Evolutionary conservation across 2,888 invertebrate genomes (phyloP).

Genomic region (Pediacus dermestoides): DNA sequence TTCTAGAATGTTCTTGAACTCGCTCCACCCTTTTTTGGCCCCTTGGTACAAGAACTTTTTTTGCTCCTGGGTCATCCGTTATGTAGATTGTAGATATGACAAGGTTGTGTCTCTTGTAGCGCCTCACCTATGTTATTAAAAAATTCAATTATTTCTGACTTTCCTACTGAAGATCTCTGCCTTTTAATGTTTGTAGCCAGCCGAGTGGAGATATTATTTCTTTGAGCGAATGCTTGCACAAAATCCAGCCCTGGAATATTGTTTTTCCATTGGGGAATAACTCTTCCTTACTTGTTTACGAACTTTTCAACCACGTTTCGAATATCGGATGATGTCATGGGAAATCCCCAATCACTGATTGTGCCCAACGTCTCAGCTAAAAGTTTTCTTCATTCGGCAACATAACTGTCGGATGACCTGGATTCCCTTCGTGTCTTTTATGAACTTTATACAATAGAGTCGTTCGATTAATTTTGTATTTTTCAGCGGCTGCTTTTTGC

Average conservation of each 20-base stretch:
- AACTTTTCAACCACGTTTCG: constrained; percentile 12
- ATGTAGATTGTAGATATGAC: too few relatives aligned
- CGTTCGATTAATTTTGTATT: constrained; percentile 12
- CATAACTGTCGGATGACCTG: constrained; percentile 15
- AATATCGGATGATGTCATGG: constrained; percentile 14
- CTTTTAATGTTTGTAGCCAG: constrained; percentile 16
- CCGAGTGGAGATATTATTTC: constrained; percentile 13
- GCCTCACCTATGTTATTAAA: constrained; percentile 12
- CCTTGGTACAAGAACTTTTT: constrained; percentile 33
- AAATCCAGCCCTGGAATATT: constrained; percentile 16
- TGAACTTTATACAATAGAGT: constrained; percentile 12
- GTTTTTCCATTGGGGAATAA: constrained; percentile 12
- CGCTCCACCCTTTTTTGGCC: constrained; percentile 38
- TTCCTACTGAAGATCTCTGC: constrained; percentile 8
- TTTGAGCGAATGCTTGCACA: constrained; percentile 7
- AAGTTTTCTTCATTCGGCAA: constrained; percentile 15
- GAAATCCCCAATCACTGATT: constrained; percentile 15
- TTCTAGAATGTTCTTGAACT: constrained; percentile 34
- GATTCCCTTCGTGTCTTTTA: constrained; percentile 7
- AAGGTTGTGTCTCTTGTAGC: too few relatives aligned
- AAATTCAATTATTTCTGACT: constrained; percentile 9
- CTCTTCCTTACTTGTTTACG: constrained; percentile 16
- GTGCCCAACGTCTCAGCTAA: constrained; percentile 16
- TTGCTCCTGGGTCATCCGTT: constrained; percentile 39
- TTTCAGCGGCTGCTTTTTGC: constrained; percentile 3